Conservation (phyloP, 2,888 invertebrate species). For the Nasonia oneida region DNA sequence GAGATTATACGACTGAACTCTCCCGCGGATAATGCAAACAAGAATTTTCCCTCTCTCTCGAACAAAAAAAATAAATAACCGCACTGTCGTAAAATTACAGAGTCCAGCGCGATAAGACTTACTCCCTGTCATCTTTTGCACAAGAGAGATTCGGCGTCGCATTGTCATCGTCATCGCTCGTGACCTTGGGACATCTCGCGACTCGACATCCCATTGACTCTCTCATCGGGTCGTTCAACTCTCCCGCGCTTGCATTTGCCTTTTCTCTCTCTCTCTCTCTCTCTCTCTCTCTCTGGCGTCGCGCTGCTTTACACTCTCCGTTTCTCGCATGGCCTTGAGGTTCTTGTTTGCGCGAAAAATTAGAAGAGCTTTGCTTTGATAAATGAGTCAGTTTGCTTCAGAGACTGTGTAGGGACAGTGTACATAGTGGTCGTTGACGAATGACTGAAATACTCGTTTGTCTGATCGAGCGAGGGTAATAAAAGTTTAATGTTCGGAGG, state of each 20-base stretch:
- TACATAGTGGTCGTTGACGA: neutral
- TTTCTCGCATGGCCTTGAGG: neutral
- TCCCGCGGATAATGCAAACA: neutral
- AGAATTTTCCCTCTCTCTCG: neutral
- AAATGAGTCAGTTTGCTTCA: neutral
- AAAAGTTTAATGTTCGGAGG: neutral
- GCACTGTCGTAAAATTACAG: neutral
- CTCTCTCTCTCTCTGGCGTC: neutral
- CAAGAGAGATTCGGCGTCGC: neutral
- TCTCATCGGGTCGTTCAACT: constrained; percentile 50
- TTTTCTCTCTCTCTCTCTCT: neutral
- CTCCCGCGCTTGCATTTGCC: neutral
- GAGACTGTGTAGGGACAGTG: neutral
- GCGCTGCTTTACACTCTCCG: neutral
- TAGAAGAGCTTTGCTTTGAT: neutral
- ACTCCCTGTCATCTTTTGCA: neutral
- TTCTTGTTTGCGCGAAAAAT: neutral
- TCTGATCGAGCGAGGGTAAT: neutral
- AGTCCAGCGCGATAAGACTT: neutral
- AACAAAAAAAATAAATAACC: too few species aligned
- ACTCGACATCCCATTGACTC: constrained; percentile 25
- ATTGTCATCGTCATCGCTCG: neutral
- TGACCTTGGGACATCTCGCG: constrained; percentile 41
- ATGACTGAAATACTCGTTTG: neutral
- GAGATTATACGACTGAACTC: neutral